A percentile compares a stretch with the other conserved stretches of the same genome.
Evolutionary conservation across 2,113 vertebrate species (phyloP).

Genomic region (Bothrops jararaca): DNA sequence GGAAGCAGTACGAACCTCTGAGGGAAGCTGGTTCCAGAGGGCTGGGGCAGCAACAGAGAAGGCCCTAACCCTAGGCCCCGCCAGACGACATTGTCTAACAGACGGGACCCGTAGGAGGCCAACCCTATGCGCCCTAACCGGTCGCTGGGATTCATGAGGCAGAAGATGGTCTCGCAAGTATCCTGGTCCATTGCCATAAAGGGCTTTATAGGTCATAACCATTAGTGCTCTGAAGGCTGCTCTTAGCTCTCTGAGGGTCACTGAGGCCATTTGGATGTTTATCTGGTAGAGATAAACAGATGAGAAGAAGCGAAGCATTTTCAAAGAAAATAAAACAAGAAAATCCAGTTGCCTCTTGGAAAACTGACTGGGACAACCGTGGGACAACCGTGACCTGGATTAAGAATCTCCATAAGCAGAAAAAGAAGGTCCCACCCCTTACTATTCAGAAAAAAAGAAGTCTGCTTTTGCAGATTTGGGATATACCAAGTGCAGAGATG

Average conservation of each 20-base stretch:
- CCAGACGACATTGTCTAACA: no score
- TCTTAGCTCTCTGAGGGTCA: not conserved
- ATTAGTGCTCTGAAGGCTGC: no score
- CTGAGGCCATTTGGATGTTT: not conserved
- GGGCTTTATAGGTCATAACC: no score
- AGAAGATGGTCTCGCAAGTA: no score
- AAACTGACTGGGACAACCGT: not conserved
- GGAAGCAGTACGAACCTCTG: no score
- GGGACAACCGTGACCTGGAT: not conserved
- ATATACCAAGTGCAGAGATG: not conserved
- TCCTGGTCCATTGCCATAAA: no score
- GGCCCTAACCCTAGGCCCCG: no score
- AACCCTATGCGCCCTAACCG: no score
- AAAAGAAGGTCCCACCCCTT: not conserved
- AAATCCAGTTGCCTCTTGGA: not conserved
- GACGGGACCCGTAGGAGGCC: no score
- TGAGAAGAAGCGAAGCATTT: not conserved
- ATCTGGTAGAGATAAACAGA: not conserved
- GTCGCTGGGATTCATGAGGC: no score
- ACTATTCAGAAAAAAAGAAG: not conserved
- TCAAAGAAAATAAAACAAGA: not conserved
- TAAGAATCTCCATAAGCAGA: not conserved
- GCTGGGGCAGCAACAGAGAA: no score
- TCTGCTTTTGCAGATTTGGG: not conserved
- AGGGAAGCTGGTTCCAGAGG: no score